phyloP scores from a whole-genome alignment of 2,888 invertebrate genomes.

The Thecocarcelia acutangulata region DNA sequence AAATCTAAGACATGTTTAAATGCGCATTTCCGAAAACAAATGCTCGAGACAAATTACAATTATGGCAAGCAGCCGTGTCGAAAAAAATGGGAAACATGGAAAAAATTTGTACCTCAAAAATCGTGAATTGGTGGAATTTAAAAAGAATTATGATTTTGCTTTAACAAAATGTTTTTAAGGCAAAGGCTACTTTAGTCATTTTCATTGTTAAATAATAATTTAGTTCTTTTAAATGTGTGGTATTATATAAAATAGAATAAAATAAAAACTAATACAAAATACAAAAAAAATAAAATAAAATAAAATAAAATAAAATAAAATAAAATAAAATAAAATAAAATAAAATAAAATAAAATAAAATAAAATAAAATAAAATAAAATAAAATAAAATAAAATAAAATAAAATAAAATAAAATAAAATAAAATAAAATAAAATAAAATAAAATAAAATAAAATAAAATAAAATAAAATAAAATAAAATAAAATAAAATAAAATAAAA shows the following conservation, averaged over 20 bases:
- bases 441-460: no score
- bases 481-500: no score
- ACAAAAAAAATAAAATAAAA: no score
- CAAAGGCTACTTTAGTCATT: no score
- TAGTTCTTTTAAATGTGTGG: no score
- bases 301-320: background rate
- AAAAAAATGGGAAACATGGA: background rate
- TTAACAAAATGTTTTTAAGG: no score
- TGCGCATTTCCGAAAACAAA: slow-evolving; percentile 18
- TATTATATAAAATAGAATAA: no score
- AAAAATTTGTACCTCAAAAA: background rate
- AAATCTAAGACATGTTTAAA: slow-evolving; percentile 49
- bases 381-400: slow-evolving; percentile 3
- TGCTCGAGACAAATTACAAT: slow-evolving; percentile 38
- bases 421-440: no score
- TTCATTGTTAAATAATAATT: no score
- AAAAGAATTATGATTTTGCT: no score
- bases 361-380: background rate
- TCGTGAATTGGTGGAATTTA: background rate
- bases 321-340: background rate
- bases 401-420: background rate
- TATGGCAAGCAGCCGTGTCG: background rate
- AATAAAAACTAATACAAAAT: no score
- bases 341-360: slow-evolving; percentile 9
- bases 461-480: no score